Evolutionary conservation across 2,113 vertebrate species (phyloP), one percentile per base, ranked within the genome.

Genomic region (Lophura nycthemera): DNA sequence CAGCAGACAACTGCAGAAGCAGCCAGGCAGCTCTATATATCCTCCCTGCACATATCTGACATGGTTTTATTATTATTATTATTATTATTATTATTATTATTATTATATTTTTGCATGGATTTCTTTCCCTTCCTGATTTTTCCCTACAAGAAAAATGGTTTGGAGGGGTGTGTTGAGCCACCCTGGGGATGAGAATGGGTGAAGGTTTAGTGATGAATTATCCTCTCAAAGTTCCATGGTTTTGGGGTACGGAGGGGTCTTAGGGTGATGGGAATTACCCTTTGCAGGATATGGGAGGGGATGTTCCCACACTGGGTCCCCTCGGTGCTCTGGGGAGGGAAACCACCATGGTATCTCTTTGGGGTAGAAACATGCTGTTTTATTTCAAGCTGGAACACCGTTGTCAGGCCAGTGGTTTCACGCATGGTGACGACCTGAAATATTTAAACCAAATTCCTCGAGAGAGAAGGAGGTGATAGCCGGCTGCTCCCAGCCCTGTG

Each of bases 171-270:
- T 18, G 61, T 61, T 45, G 79, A 77, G 32, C 32, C 27, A 9
- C 71, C 30, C 40, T 20, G 79, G 45, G 40, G 10, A 70, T 4
- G 2, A 13, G 74, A 78, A 10, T 1, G 2, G 78, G 2, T 18
- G 50, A 56, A 71, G 70, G 50, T 22, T 2, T 13, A 0, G 2
- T 30, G 72, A 11, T 8, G 13, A 18, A 7, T 43, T 47, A 3
- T 17, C 19, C 36, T 54, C 64, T 2, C 42, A 69, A n/a, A 0
- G 36, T 27, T 6, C 50, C 43, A 20, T 1, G 27, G 43, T 1
- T 78, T 1, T 25, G 63, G 65, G n/a, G 42, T 71, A 34, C 36
- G 22, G 38, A 38, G 22, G 9, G 20, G 5, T 88, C 66, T 66
- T 25, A 4, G 63, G 57, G 40, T 8, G 59, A 8, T 12, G 36